Conservation (phyloP, 1,140 invertebrate genomes). For the Drosophila sechellia region DNA sequence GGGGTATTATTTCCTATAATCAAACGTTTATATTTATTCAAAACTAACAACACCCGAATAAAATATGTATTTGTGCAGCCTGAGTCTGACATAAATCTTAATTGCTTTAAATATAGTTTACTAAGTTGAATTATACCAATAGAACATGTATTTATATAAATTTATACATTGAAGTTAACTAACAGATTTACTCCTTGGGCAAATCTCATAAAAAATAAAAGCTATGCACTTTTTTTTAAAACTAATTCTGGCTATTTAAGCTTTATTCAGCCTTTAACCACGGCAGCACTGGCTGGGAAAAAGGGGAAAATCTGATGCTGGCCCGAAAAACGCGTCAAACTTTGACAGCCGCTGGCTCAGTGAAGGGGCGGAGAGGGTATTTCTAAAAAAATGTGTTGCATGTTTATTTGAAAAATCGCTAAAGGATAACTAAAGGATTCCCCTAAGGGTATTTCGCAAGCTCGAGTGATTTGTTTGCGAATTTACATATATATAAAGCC, state of each 20-base stretch:
- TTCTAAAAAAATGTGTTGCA: constrained; percentile 59
- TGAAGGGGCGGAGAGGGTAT: constrained; percentile 18
- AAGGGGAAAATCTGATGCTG: constrained; percentile 56
- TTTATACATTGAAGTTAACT: too few species aligned
- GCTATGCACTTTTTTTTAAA: too few species aligned
- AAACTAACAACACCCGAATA: too few species aligned
- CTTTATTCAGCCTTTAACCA: not conserved
- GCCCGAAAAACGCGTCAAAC: constrained; percentile 54
- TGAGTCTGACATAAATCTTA: too few species aligned
- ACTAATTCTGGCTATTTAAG: too few species aligned
- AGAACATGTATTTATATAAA: too few species aligned
- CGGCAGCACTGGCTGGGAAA: constrained; percentile 4
- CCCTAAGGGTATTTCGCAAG: constrained; percentile 75
- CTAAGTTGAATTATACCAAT: too few species aligned
- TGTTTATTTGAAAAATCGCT: constrained; percentile 82
- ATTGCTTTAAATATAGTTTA: too few species aligned
- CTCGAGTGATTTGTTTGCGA: constrained; percentile 78
- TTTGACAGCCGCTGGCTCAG: constrained; percentile 51
- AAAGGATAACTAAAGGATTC: constrained; percentile 80
- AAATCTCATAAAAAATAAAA: too few species aligned
- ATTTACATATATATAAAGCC: constrained; percentile 76
- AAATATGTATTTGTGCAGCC: too few species aligned
- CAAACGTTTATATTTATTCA: not conserved
- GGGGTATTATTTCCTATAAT: too few species aligned
- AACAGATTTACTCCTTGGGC: too few species aligned